Conservation (phyloP, 2,113 vertebrate genomes). For the Ceyx cyanopectus region DNA sequence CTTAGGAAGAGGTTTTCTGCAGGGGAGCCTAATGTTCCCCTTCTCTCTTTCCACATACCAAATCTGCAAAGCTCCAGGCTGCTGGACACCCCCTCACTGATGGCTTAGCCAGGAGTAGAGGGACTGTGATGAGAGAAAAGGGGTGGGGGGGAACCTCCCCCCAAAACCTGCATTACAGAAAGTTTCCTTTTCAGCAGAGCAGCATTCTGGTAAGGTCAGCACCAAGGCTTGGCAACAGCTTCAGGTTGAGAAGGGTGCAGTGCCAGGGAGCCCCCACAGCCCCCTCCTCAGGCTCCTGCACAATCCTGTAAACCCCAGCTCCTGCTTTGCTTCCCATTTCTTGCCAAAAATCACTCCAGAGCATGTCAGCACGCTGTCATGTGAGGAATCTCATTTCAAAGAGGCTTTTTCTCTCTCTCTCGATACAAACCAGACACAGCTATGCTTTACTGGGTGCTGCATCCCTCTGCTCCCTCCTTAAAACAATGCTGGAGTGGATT, state of each 20-base stretch:
- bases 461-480: background rate
- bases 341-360: conserved; percentile 30
- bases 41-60: background rate
- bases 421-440: conserved; percentile 52
- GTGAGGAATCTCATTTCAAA: conserved; percentile 44
- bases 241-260: background rate
- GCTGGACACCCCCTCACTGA: background rate
- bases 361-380: conserved; percentile 57
- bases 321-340: background rate
- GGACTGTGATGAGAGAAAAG: accelerated
- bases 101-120: background rate
- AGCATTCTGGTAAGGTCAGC: background rate
- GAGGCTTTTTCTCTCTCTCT: background rate
- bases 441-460: background rate
- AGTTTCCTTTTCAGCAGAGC: background rate
- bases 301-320: conserved; percentile 3
- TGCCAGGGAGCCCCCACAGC: background rate
- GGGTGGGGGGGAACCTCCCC: accelerated
- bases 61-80: background rate
- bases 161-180: background rate
- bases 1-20: background rate
- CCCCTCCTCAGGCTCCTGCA: background rate
- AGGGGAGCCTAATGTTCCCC: background rate
- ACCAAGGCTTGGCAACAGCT: background rate
- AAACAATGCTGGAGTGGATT: accelerated